phyloP scores from a whole-genome alignment of 1,140 invertebrate genomes.

The Proales similis region DNA sequence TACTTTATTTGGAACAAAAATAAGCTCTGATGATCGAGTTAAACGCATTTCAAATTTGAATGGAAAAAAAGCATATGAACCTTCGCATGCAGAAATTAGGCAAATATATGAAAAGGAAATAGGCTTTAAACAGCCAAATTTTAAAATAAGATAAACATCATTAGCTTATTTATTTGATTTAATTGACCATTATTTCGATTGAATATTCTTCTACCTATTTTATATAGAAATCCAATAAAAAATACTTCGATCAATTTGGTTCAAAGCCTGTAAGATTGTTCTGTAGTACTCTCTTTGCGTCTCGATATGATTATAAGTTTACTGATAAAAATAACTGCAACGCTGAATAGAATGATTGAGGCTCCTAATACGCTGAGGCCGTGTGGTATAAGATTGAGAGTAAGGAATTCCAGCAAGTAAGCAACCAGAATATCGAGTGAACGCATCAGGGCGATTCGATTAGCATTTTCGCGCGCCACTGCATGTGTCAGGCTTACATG shows the following conservation, averaged over 20 bases:
- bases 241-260: too few relatives aligned
- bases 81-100: not conserved
- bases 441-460: constrained; percentile 24
- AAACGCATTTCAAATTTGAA: constrained; percentile 1
- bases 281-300: too few relatives aligned
- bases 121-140: too few relatives aligned
- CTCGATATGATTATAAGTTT: too few relatives aligned
- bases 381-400: constrained; percentile 17
- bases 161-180: too few relatives aligned
- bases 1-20: constrained; percentile 2
- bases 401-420: constrained; percentile 20
- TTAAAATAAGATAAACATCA: too few relatives aligned
- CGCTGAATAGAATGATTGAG: not conserved
- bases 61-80: not conserved
- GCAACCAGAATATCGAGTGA: constrained; percentile 28
- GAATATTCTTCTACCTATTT: too few relatives aligned
- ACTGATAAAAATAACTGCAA: constrained; percentile 5
- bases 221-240: too few relatives aligned
- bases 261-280: too few relatives aligned
- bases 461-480: constrained; percentile 5
- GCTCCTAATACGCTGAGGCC: constrained; percentile 20
- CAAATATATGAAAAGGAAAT: constrained; percentile 30
- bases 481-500: constrained; percentile 23
- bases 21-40: not conserved
- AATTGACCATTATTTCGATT: too few relatives aligned